Percentiles rank a stretch among this genome's conserved stretches.
Conservation (phyloP, 2,113 vertebrate genomes). For the Callithrix jacchus region DNA sequence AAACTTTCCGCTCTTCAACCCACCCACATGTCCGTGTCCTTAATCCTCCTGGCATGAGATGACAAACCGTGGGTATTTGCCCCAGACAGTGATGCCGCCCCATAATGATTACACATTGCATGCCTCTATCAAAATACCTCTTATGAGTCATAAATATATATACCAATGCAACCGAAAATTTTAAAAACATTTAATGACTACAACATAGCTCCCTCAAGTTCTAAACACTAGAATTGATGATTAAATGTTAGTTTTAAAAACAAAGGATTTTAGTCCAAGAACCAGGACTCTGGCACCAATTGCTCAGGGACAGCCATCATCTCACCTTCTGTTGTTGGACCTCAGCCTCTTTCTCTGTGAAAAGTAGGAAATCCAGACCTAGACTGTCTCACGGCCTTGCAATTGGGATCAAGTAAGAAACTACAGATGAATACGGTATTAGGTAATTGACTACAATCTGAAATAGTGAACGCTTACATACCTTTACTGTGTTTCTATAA, state of each 20-base stretch:
- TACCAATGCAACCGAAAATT: no score
- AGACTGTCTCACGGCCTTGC: background rate
- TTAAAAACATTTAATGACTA: no score
- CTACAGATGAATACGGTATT: background rate
- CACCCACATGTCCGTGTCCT: no score
- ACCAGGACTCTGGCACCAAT: background rate
- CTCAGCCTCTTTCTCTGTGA: background rate
- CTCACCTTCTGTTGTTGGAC: background rate
- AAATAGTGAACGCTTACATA: background rate
- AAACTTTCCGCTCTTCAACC: no score
- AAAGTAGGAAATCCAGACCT: background rate
- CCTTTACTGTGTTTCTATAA: no score
- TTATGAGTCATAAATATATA: no score
- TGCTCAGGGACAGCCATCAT: background rate
- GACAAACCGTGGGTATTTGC: no score
- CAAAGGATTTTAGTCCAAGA: background rate
- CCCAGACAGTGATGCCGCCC: no score
- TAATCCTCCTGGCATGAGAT: no score
- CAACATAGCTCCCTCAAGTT: accelerated
- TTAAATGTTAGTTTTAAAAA: background rate
- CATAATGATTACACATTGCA: no score
- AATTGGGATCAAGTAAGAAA: background rate
- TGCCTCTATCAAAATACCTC: no score
- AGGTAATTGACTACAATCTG: background rate
- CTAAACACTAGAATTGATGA: background rate